Evolutionary conservation across 2,113 vertebrate species (phyloP).

Genomic region (Cyprinodon brontotheroides): DNA sequence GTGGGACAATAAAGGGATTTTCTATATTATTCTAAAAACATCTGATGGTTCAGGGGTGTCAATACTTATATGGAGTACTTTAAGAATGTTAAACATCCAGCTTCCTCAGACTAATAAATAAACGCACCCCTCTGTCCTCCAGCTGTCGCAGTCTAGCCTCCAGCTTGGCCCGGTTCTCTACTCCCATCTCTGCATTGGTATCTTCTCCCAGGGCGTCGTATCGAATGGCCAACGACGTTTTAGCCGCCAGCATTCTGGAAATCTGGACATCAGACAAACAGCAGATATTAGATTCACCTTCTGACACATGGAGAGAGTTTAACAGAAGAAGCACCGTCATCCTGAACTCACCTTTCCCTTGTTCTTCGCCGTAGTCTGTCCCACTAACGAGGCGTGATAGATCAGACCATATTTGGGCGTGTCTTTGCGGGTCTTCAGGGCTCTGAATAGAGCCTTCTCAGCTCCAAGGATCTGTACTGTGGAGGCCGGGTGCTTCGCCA

Average conservation of each 20-base stretch:
- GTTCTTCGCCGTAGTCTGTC: constrained; percentile 93
- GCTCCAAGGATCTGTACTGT: constrained; percentile 97
- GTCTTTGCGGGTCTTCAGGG: constrained; percentile 92
- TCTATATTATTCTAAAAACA: too few species aligned
- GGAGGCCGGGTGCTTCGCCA: constrained; percentile 97
- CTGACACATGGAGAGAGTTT: too few species aligned
- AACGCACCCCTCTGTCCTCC: constrained; percentile 94
- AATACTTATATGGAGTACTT: too few species aligned
- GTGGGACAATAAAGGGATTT: too few species aligned
- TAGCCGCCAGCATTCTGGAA: constrained; percentile 96
- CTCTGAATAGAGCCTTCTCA: constrained; percentile 96
- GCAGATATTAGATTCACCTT: too few species aligned
- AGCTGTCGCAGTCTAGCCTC: constrained; percentile 88
- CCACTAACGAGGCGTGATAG: constrained; percentile 96
- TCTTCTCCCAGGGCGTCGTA: constrained; percentile 96
- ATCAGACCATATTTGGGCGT: constrained; percentile 98
- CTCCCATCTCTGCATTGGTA: constrained; percentile 91
- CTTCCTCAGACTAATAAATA: not conserved
- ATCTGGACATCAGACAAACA: constrained; percentile 73
- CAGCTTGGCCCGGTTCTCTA: constrained; percentile 93
- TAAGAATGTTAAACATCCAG: too few species aligned
- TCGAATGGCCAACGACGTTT: constrained; percentile 90
- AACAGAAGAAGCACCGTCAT: fast-evolving
- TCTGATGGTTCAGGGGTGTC: too few species aligned
- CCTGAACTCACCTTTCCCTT: constrained; percentile 90